These are phyloP conservation scores for Agrochola lota DNA, from an alignment of 2,888 invertebrate genomes.

Conservation along the genomic window DNA sequence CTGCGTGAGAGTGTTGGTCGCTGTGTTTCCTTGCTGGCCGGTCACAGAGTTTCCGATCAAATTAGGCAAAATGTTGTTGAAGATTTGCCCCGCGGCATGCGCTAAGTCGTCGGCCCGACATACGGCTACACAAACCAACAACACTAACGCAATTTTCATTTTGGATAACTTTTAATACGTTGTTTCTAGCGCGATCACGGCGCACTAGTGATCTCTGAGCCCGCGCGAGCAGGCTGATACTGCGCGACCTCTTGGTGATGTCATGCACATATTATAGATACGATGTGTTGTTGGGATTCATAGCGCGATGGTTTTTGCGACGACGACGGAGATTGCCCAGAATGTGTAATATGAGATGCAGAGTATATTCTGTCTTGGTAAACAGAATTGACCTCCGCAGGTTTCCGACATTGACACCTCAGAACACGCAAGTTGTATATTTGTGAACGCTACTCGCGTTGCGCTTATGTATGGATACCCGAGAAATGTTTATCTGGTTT, in stretches of 20 bases:
- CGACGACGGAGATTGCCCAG: conserved; percentile 75
- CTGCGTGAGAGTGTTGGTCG: conserved; percentile 83
- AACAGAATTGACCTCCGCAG: conserved; percentile 79
- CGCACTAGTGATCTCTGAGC: conserved; percentile 87
- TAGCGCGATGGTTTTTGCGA: conserved; percentile 82
- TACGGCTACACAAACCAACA: conserved; percentile 77
- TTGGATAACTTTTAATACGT: conserved; percentile 77
- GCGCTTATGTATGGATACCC: conserved; percentile 24
- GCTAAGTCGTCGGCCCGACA: conserved; percentile 84
- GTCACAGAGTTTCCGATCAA: conserved; percentile 83
- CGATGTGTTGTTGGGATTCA: conserved; percentile 83
- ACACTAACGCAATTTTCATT: conserved; percentile 81
- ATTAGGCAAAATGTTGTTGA: conserved; percentile 86
- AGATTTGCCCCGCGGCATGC: conserved; percentile 86
- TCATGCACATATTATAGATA: conserved; percentile 81
- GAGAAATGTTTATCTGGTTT: conserved; percentile 25
- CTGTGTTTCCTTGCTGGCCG: conserved; percentile 84
- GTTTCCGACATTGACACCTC: conserved; percentile 33
- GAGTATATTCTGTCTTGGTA: conserved; percentile 64
- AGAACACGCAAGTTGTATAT: conserved; percentile 15
- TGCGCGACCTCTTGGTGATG: conserved; percentile 87
- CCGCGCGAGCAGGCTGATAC: conserved; percentile 78
- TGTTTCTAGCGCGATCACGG: conserved; percentile 80
- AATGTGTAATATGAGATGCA: conserved; percentile 72
- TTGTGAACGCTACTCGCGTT: conserved; percentile 35